Evolutionary conservation across 2,113 vertebrate genomes (phyloP), one percentile per base, ranked within the genome.

Genomic region (Odocoileus hemionus): DNA sequence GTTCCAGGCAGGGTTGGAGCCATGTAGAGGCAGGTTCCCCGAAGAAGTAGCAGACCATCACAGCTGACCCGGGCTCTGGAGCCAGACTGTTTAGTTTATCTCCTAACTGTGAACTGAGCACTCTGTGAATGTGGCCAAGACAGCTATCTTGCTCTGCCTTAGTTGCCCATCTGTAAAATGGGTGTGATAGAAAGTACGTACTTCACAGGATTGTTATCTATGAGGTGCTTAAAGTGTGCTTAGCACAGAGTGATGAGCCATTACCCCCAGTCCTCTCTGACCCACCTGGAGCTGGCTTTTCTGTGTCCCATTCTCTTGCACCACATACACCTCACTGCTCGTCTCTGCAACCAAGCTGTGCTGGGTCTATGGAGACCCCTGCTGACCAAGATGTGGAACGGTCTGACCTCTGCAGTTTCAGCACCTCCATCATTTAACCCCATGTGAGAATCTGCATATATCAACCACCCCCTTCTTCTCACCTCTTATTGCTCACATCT

Each of bases 271-370:
- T 47, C 28, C 54, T 54, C 64, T 88, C 28, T 16, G 33, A 47
- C 30, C 14, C 7, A 2, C 39, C 11, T 30, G n/a, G 67, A 39
- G 5, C 54, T 90, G 67, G 39, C 30, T 86, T 89, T 45, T 28
- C 92, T 84, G 28, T 16, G 54, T n/a, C 9, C 47, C 57, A 6
- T 26, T 80, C 50, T 61, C 8, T 16, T 28, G 30, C 16, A 19
- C 9, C 74, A 55, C 39, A 30, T 60, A 67, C 60, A 12, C 54
- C 15, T 26, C 2, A 2, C 6, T 15, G 15, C 36, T 19, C 13
- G 1, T 28, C 52, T 55, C 39, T 5, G 80, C 84, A 92, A 92
- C 94, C 87, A 58, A 74, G 90, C 95, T 94, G 92, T 74, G 23
- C 52, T 33, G 39, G n/a, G 45, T 80, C 76, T 8, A 2, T 55